Evolutionary conservation across 2,888 invertebrate species (phyloP), one percentile per base, ranked within the genome.

Genomic region (Synergus umbraculus): DNA sequence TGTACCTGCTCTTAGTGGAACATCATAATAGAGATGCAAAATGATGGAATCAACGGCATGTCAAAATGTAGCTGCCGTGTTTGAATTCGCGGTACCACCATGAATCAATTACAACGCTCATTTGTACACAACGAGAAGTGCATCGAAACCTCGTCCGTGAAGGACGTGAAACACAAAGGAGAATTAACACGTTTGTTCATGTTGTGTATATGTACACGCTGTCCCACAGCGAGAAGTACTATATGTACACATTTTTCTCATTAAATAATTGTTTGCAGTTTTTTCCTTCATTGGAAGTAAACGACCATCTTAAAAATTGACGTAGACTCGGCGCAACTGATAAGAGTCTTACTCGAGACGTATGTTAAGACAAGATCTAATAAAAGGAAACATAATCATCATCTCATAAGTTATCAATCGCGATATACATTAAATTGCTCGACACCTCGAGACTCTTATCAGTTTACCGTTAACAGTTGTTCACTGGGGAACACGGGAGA

Each of bases 51-150:
- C 86, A 88, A 85, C 86, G 86, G 85, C 85, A 86, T 87, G 85
- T 88, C 86, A 87, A 88, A 89, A 88, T 87, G 88, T 88, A 88
- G 87, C 85, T 86, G 85, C 84, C 82, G 84, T 88, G 88, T 88
- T 89, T 88, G 87, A 87, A 85, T 86, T 87, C 88, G 89, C 86
- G 89, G 88, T 89, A 86, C 88, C 86, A 89, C 88, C 89, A 87
- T 89, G 88, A 89, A 90, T 90, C 90, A 90, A 90, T 90, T 90
- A 88, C 87, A 87, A 83, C 86, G 84, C 83, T 79, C 86, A 89
- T 88, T 89, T 87, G 87, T 88, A 89, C 87, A 89, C 87, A 89
- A 85, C 85, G 84, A 78, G 86, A 83, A 85, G 85, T 85, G 86
- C 86, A 88, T 85, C 86, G 86, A 88, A 87, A 86, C 83, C 87